A percentile compares a stretch with the other conserved stretches of the same genome.
phyloP scores from a whole-genome alignment of 2,888 invertebrate species.

The Hedya salicella region DNA sequence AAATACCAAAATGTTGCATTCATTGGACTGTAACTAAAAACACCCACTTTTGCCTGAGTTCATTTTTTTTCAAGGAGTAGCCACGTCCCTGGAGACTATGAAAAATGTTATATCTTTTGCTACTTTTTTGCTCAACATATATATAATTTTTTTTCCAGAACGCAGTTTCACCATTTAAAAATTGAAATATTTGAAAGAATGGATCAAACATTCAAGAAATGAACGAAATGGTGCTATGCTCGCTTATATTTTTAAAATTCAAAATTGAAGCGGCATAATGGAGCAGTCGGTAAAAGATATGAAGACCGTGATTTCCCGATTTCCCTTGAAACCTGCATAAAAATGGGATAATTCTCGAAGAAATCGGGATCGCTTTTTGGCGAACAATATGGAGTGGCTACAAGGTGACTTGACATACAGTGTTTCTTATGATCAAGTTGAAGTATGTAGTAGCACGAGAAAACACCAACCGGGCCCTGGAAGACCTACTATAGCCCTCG shows the following conservation, averaged over 20 bases:
- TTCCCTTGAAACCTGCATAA: no score
- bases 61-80: no score
- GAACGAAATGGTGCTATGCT: neutral
- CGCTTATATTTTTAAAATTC: constrained; percentile 7
- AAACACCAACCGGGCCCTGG: constrained; percentile 3
- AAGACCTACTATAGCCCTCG: no score
- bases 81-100: no score
- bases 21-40: neutral
- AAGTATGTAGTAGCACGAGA: no score
- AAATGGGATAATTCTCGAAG: constrained; percentile 11
- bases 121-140: constrained; percentile 4
- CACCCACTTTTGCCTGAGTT: no score
- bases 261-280: constrained; percentile 7
- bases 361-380: neutral
- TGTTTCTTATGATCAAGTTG: constrained; percentile 6
- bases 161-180: constrained; percentile 1
- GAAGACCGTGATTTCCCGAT: no score
- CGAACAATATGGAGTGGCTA: constrained; percentile 11
- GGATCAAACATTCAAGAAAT: no score
- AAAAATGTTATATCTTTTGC: no score
- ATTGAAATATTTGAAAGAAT: no score
- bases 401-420: constrained; percentile 11
- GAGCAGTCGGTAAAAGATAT: no score
- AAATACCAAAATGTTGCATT: neutral
- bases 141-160: neutral